Percentiles rank a stretch among this genome's conserved stretches.
phyloP scores from a whole-genome alignment of 2,888 invertebrate species.

The Micoletzkya japonica region DNA sequence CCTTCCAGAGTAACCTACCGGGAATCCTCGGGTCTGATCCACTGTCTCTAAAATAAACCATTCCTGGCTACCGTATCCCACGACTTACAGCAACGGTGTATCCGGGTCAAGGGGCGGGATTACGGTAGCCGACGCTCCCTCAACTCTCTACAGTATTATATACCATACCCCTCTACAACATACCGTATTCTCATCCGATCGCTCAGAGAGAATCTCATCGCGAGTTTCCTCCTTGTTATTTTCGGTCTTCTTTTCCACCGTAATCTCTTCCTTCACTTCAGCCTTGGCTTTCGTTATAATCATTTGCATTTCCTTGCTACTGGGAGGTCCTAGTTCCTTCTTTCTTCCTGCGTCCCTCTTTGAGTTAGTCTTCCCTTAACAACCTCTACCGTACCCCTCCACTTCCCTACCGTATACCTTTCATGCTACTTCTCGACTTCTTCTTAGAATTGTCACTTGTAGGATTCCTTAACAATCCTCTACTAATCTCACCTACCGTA shows the following conservation, averaged over 20 bases:
- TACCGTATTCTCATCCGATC: too few relatives aligned
- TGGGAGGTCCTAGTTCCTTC: not conserved
- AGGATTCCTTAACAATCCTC: too few relatives aligned
- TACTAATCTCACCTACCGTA: too few relatives aligned
- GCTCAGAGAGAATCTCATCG: too few relatives aligned
- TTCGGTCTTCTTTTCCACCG: not conserved
- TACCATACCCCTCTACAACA: conserved; percentile 6
- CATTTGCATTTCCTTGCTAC: conserved; percentile 13
- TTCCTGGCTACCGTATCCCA: too few relatives aligned
- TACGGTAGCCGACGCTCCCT: not conserved
- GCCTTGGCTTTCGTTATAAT: conserved; percentile 8
- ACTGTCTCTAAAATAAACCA: too few relatives aligned
- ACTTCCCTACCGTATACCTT: not conserved
- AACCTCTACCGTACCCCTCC: not conserved
- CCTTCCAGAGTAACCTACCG: too few relatives aligned
- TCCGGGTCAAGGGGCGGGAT: not conserved
- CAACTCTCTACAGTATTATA: not conserved
- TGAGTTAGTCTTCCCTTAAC: not conserved
- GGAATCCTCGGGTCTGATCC: too few relatives aligned
- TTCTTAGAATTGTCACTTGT: not conserved
- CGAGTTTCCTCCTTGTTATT: conserved; percentile 11
- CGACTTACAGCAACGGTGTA: too few relatives aligned
- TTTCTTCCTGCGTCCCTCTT: not conserved
- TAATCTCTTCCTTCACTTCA: not conserved
- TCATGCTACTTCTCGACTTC: not conserved